phyloP scores from a whole-genome alignment of 2,888 invertebrate genomes.

The Therioaphis trifolii region DNA sequence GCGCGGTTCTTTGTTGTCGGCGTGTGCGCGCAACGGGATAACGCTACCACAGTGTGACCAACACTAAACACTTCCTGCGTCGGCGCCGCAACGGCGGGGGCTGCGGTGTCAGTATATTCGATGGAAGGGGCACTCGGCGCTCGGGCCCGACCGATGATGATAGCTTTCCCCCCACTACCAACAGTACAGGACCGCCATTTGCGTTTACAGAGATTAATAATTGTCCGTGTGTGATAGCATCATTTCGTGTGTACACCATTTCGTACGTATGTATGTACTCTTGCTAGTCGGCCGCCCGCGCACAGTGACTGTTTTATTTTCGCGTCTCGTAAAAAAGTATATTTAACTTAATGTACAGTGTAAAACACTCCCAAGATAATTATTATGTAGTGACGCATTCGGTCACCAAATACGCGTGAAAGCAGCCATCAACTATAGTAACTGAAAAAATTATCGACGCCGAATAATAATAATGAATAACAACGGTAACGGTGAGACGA shows the following conservation, averaged over 20 bases:
- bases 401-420: not conserved
- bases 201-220: constrained; percentile 60
- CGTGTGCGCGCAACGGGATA: constrained; percentile 9
- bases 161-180: constrained; percentile 34
- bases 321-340: no score
- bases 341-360: not conserved
- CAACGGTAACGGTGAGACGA: not conserved
- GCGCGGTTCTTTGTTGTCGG: constrained; percentile 55
- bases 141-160: constrained; percentile 56
- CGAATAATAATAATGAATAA: constrained; percentile 2
- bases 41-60: constrained; percentile 40
- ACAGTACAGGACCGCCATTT: constrained; percentile 55
- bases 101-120: not conserved
- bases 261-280: not conserved
- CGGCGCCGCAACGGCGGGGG: not conserved
- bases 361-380: not conserved
- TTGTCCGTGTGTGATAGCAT: constrained; percentile 62
- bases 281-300: not conserved
- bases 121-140: constrained; percentile 6
- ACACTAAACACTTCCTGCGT: constrained; percentile 1
- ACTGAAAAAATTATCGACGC: not conserved
- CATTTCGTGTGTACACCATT: constrained; percentile 49
- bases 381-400: constrained; percentile 29
- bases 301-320: not conserved
- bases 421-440: not conserved